A percentile compares a stretch with the other conserved stretches of the same genome.
Evolutionary conservation across 2,888 invertebrate species (phyloP).

Genomic region (Cyclophora punctaria): DNA sequence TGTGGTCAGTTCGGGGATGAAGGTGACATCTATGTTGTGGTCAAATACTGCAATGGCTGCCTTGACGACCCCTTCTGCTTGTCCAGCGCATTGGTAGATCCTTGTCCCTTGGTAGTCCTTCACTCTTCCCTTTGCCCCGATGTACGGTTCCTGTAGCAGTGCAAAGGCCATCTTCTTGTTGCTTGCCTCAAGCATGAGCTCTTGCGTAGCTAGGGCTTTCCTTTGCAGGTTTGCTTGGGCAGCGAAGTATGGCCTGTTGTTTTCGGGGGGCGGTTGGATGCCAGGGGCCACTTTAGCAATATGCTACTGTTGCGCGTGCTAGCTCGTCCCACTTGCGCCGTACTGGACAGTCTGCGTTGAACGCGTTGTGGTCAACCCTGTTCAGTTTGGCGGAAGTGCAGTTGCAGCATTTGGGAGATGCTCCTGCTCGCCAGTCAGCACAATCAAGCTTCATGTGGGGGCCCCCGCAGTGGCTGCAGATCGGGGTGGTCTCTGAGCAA

Average conservation of each 20-base stretch:
- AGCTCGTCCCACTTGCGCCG: conserved; percentile 2
- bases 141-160: neutral
- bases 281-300: no score
- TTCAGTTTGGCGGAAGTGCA: neutral
- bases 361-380: conserved; percentile 4
- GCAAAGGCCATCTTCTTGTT: neutral
- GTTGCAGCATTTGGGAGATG: conserved; percentile 1
- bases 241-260: no score
- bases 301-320: neutral
- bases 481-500: conserved; percentile 7
- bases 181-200: neutral
- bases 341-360: conserved; percentile 1
- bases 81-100: no score
- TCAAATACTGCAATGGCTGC: no score
- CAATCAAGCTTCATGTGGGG: neutral
- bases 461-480: neutral
- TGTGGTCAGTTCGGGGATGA: neutral
- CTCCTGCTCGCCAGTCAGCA: neutral
- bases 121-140: neutral
- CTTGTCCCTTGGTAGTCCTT: neutral
- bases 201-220: neutral
- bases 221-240: neutral
- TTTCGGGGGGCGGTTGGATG: neutral
- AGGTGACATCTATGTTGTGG: no score
- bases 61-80: no score